phyloP scores from a whole-genome alignment of 1,140 invertebrate species.

The Archivesica marissinica region DNA sequence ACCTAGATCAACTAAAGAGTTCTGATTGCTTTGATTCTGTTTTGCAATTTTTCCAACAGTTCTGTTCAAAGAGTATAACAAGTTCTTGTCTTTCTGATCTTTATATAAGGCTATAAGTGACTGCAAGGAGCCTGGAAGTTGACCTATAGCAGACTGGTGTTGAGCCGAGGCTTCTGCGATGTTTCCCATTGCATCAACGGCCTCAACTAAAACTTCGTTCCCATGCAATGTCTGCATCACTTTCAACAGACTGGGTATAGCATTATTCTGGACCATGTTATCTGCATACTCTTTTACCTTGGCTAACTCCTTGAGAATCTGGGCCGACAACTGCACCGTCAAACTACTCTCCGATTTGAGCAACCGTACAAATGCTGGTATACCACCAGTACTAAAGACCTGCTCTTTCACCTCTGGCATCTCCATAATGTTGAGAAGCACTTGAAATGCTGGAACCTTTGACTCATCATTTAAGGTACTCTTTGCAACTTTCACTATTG shows the following conservation, averaged over 20 bases:
- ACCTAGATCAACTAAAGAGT: constrained; percentile 76
- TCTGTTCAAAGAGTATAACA: constrained; percentile 77
- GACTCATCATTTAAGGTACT: constrained; percentile 71
- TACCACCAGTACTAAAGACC: constrained; percentile 74
- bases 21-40: constrained; percentile 77
- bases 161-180: constrained; percentile 71
- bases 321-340: constrained; percentile 73
- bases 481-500: constrained; percentile 79
- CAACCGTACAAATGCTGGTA: constrained; percentile 74
- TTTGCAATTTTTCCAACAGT: constrained; percentile 74
- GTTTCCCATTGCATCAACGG: constrained; percentile 75
- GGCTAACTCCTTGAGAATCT: constrained; percentile 73
- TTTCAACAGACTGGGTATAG: constrained; percentile 76
- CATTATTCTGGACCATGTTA: constrained; percentile 73
- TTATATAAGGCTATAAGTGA: constrained; percentile 76
- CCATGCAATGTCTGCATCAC: constrained; percentile 76
- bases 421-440: constrained; percentile 78
- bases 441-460: constrained; percentile 76
- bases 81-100: constrained; percentile 67
- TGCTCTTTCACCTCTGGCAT: constrained; percentile 78
- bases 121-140: constrained; percentile 67
- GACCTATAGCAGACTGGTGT: constrained; percentile 73
- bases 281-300: constrained; percentile 72
- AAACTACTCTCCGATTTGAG: constrained; percentile 73
- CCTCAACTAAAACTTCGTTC: constrained; percentile 77